Evolutionary conservation across 2,888 invertebrate species (phyloP), one percentile per base, ranked within the genome.

Genomic region (Rotaria socialis): DNA sequence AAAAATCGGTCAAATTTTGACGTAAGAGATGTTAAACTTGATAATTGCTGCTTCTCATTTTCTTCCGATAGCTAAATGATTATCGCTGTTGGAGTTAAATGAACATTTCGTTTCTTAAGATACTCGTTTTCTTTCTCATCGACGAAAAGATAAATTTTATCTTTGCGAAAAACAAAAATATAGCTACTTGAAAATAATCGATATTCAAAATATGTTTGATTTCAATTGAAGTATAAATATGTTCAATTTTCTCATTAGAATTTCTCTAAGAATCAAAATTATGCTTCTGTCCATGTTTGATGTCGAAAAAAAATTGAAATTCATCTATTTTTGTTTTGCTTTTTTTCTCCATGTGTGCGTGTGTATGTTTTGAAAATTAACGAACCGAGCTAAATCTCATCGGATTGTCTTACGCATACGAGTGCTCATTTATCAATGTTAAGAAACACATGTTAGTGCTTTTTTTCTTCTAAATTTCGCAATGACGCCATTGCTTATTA

Each of bases 1-100:
- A 35, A 35, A 67, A 67, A 35, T 67, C 35, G 67, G 67, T 67
- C 67, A 67, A 35, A 35, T 67, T 67, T 67, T 67, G 67, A 67
- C 67, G 67, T 67, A 67, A 67, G 67, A 67, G 67, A 67, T 67
- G 67, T 67, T 35, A 35, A 35, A 67, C 67, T 41, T 67, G 67
- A 35, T 67, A 67, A 67, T 67, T 67, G 35, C 27, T 41, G 7
- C 67, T 67, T 67, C 67, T 67, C 67, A 67, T 67, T 67, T 67
- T 67, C 14, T 67, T 67, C 10, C 35, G 35, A 5, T 8, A 35
- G 35, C 35, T 35, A 60, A 35, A 35, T 35, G 67, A 67, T 67
- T 67, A 67, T 67, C 67, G 0, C 67, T 19, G 67, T 67, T 67
- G 67, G 67, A 35, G 27, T 35, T 27, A 16, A 67, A 67, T 67